phyloP scores from a whole-genome alignment of 2,888 invertebrate genomes.

The Tenthredo scrophulariae region DNA sequence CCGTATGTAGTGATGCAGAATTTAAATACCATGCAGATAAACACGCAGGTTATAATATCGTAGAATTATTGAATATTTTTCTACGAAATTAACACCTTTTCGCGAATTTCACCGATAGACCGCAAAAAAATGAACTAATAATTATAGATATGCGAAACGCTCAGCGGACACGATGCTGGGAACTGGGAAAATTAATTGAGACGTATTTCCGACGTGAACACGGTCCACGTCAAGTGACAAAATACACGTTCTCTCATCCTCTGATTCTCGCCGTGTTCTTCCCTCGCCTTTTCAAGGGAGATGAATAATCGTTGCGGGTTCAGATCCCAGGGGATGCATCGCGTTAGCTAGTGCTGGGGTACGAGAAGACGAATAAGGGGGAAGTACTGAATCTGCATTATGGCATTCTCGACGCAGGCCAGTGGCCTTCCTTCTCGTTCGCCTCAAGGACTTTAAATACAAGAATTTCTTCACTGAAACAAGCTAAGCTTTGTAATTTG shows the following conservation, averaged over 20 bases:
- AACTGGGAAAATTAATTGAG: conserved; percentile 6
- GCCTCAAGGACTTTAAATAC: neutral
- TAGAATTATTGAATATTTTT: conserved; percentile 5
- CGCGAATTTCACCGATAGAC: neutral
- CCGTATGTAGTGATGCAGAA: neutral
- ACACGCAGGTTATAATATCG: neutral
- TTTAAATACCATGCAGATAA: neutral
- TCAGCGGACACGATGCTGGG: neutral
- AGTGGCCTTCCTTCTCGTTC: neutral
- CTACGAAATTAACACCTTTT: neutral
- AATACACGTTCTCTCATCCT: neutral
- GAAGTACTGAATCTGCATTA: conserved; percentile 16
- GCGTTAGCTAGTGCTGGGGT: neutral
- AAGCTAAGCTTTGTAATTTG: neutral
- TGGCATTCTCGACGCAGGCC: neutral
- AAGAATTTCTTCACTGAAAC: neutral
- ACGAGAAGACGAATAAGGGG: neutral
- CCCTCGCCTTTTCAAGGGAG: neutral
- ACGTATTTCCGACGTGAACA: conserved; percentile 12
- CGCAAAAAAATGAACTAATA: neutral
- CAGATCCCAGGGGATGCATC: conserved; percentile 44
- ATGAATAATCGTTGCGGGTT: conserved; percentile 45
- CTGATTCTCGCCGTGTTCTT: neutral
- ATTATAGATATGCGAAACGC: neutral
- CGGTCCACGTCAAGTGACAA: conserved; percentile 10